These are phyloP conservation scores for Pentalonia nigronervosa DNA, from an alignment of 1,140 invertebrate genomes.

Conservation along the genomic window DNA sequence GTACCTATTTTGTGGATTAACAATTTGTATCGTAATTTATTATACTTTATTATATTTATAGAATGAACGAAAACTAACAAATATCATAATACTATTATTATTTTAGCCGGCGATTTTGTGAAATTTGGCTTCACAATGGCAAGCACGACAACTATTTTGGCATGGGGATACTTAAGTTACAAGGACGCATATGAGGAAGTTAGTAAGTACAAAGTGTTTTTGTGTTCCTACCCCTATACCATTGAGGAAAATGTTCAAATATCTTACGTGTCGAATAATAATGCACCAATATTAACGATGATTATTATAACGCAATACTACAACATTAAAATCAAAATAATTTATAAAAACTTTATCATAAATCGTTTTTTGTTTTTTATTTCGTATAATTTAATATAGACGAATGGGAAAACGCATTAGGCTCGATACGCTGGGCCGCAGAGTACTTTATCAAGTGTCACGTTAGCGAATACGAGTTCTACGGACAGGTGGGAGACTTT, in stretches of 20 bases:
- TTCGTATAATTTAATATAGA: conserved; percentile 60
- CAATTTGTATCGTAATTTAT: too few relatives aligned
- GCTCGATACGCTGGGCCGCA: conserved; percentile 70
- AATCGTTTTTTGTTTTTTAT: background rate
- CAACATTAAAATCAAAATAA: background rate
- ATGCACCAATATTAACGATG: background rate
- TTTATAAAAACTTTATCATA: background rate
- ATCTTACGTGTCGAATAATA: background rate
- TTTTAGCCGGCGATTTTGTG: conserved; percentile 71
- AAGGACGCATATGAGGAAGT: conserved; percentile 67
- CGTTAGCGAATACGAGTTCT: conserved; percentile 67
- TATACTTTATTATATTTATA: too few relatives aligned
- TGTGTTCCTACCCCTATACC: background rate
- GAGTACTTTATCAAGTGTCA: conserved; percentile 74
- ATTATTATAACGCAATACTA: background rate
- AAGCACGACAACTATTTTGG: conserved; percentile 68
- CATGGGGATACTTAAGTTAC: conserved; percentile 71
- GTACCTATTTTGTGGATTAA: too few relatives aligned
- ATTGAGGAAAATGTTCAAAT: background rate
- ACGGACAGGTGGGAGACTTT: conserved; percentile 71
- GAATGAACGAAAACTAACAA: background rate
- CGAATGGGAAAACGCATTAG: conserved; percentile 65
- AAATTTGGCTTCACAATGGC: conserved; percentile 75
- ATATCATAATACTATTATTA: background rate
- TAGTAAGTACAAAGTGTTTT: conserved; percentile 62